These are phyloP conservation scores for Drosophila paramelanica DNA, from an alignment of 2,888 invertebrate species.

Conservation along the genomic window DNA sequence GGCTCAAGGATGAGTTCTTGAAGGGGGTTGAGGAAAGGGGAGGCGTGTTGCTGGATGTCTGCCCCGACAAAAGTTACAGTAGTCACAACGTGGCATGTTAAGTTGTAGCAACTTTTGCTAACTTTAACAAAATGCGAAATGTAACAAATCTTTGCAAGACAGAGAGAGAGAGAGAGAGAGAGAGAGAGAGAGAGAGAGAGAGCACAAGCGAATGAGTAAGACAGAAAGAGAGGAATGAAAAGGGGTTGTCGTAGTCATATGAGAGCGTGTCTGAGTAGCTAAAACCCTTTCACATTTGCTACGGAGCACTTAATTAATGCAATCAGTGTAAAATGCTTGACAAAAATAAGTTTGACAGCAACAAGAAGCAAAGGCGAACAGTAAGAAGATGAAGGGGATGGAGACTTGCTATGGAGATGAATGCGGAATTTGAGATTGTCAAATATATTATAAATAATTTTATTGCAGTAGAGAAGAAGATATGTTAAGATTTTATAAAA, in stretches of 20 bases:
- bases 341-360: conserved; percentile 54
- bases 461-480: not conserved
- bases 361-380: conserved; percentile 15
- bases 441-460: conserved; percentile 18
- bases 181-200: not conserved
- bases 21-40: not conserved
- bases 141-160: conserved; percentile 56
- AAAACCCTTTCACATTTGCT: conserved; percentile 36
- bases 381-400: not conserved
- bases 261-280: conserved; percentile 10
- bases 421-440: conserved; percentile 5
- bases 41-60: not conserved
- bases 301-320: conserved; percentile 64
- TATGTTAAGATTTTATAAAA: not conserved
- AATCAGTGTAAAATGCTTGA: conserved; percentile 61
- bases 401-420: not conserved
- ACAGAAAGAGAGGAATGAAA: not conserved
- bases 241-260: not conserved
- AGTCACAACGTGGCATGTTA: conserved; percentile 67
- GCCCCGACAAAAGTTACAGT: conserved; percentile 52
- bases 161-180: not conserved
- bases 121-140: conserved; percentile 53
- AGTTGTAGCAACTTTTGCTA: conserved; percentile 61
- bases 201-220: not conserved
- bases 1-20: not conserved